Evolutionary conservation across 1,140 invertebrate genomes (phyloP).

Genomic region (Lordiphosa clarofinis): DNA sequence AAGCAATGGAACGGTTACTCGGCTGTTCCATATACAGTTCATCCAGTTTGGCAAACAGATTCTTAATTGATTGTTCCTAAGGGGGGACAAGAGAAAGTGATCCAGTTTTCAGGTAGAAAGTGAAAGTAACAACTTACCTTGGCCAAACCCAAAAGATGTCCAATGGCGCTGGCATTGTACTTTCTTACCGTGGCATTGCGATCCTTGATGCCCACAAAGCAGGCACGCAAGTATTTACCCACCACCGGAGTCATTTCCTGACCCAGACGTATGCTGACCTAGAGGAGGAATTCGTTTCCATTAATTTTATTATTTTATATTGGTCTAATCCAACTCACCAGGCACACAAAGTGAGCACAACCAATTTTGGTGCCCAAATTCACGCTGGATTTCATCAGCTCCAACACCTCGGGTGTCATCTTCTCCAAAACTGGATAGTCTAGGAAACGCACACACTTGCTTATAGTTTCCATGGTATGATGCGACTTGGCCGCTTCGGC

Average conservation of each 20-base stretch:
- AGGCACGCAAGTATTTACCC: conserved; percentile 89
- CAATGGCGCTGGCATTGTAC: conserved; percentile 90
- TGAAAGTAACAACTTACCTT: conserved; percentile 80
- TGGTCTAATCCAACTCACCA: conserved; percentile 61
- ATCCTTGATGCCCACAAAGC: conserved; percentile 90
- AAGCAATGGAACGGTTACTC: conserved; percentile 86
- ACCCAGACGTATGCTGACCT: conserved; percentile 80
- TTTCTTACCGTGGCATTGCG: conserved; percentile 91
- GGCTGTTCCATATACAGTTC: conserved; percentile 89
- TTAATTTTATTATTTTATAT: background rate
- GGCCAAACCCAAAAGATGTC: conserved; percentile 91
- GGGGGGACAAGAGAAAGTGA: background rate
- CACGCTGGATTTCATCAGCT: conserved; percentile 89
- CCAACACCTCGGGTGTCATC: conserved; percentile 89
- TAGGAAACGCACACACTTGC: conserved; percentile 92
- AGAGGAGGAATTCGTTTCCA: background rate
- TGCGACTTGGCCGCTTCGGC: conserved; percentile 89
- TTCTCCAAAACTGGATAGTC: conserved; percentile 88
- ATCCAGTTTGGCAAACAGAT: conserved; percentile 89
- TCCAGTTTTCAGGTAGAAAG: background rate
- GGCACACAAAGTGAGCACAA: conserved; percentile 90
- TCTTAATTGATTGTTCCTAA: conserved; percentile 88
- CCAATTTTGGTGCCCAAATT: conserved; percentile 92
- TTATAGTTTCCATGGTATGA: conserved; percentile 92
- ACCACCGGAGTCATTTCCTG: conserved; percentile 81